phyloP scores from a whole-genome alignment of 2,888 invertebrate species.

The Norana najaformis region DNA sequence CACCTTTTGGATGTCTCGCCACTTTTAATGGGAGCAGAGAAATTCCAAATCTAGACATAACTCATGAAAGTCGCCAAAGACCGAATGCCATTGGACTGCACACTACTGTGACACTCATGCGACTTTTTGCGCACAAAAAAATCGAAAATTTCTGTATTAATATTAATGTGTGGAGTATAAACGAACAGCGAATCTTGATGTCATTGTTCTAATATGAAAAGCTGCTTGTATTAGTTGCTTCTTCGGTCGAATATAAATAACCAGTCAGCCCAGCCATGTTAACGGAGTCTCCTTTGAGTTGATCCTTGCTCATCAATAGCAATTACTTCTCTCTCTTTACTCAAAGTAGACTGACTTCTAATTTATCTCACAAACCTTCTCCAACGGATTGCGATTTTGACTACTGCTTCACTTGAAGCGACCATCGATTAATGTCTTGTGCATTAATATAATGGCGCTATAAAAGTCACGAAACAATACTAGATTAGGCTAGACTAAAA shows the following conservation, averaged over 20 bases:
- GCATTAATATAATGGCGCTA: no score
- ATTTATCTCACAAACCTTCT: no score
- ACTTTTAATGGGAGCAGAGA: background rate
- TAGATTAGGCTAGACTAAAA: no score
- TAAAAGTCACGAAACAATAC: no score
- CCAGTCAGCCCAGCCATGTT: background rate
- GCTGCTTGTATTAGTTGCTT: background rate
- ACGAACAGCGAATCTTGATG: background rate
- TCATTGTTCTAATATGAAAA: background rate
- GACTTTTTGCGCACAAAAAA: background rate
- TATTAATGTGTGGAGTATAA: background rate
- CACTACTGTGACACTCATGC: no score
- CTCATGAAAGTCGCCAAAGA: no score
- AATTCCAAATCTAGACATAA: no score
- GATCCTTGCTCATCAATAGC: background rate
- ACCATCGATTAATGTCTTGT: no score
- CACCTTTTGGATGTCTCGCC: background rate
- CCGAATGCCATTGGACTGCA: no score
- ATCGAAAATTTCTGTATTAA: background rate
- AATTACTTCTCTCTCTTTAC: background rate
- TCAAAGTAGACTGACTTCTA: no score
- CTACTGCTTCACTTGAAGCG: no score
- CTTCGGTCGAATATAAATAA: background rate
- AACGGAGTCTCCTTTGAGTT: background rate
- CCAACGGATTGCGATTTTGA: no score